These are phyloP conservation scores for Mormyrus lacerda DNA, from an alignment of 2,113 vertebrate species.

Conservation along the genomic window DNA sequence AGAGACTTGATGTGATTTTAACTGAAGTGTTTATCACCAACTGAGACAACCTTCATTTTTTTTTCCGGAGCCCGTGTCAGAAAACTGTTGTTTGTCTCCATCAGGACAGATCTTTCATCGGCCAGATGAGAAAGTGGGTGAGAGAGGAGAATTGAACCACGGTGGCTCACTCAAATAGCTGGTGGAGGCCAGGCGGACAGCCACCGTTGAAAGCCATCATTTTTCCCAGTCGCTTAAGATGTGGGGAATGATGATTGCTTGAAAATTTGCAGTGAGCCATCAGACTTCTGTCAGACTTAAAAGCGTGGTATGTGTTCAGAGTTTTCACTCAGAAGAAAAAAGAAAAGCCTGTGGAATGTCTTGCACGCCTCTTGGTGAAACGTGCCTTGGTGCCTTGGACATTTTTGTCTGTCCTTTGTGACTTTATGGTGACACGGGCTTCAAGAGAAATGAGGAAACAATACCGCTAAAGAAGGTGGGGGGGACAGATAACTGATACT, in stretches of 20 bases:
- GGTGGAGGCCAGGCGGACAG: not conserved
- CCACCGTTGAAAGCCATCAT: not conserved
- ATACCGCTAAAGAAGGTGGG: conserved; percentile 15
- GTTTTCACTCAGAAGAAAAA: not conserved
- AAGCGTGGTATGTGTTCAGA: not conserved
- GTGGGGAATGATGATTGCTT: not conserved
- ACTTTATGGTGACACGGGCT: not conserved
- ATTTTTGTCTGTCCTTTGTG: not conserved
- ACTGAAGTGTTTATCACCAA: conserved; percentile 13
- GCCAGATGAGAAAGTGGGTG: not conserved
- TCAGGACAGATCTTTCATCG: not conserved
- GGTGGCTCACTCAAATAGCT: not conserved
- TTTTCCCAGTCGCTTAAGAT: not conserved
- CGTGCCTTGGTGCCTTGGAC: not conserved
- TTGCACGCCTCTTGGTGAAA: not conserved
- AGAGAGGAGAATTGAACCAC: not conserved
- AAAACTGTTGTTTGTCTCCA: conserved; percentile 2
- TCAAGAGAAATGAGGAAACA: conserved; percentile 27
- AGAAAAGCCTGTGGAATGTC: not conserved
- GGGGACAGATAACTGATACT: not conserved
- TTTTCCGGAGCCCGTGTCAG: not conserved
- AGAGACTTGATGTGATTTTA: conserved; percentile 27
- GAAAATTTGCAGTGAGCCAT: not conserved
- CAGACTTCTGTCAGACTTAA: not conserved
- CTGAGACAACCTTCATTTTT: not conserved